These are phyloP conservation scores for Chironomus tentans DNA, from an alignment of 2,888 invertebrate genomes.

Conservation along the genomic window DNA sequence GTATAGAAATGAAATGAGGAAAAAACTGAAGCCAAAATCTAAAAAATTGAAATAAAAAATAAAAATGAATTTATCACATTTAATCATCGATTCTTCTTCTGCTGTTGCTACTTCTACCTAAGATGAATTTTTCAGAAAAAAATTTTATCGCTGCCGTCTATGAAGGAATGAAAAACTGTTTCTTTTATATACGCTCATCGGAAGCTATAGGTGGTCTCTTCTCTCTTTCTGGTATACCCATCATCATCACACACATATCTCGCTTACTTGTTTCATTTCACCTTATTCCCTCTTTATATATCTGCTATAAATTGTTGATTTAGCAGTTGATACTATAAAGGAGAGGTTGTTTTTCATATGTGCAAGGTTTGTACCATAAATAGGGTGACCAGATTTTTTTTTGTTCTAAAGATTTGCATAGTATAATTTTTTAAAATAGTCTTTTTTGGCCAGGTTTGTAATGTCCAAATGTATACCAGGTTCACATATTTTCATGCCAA, in stretches of 20 bases:
- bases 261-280: not conserved
- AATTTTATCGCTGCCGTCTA: not conserved
- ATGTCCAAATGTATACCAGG: too few species aligned
- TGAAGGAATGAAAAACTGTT: not conserved
- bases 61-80: slow-evolving; percentile 15
- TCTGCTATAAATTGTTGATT: too few species aligned
- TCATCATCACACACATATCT: not conserved
- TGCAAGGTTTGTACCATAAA: too few species aligned
- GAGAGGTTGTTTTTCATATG: too few species aligned
- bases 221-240: not conserved
- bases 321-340: too few species aligned
- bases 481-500: too few species aligned
- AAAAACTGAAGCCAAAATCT: slow-evolving; percentile 3
- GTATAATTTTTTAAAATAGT: too few species aligned
- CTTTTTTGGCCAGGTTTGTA: too few species aligned
- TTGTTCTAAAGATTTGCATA: too few species aligned
- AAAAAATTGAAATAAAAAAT: not conserved
- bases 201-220: slow-evolving; percentile 19
- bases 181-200: slow-evolving; percentile 9
- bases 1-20: not conserved
- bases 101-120: not conserved
- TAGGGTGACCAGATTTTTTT: too few species aligned
- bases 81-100: slow-evolving; percentile 9
- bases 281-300: too few species aligned
- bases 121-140: not conserved